A percentile compares a stretch with the other conserved stretches of the same genome.
These are phyloP conservation scores for Nematostella vectensis DNA, from an alignment of 92 coral and sea anemone genomes.

Conservation along the genomic window DNA sequence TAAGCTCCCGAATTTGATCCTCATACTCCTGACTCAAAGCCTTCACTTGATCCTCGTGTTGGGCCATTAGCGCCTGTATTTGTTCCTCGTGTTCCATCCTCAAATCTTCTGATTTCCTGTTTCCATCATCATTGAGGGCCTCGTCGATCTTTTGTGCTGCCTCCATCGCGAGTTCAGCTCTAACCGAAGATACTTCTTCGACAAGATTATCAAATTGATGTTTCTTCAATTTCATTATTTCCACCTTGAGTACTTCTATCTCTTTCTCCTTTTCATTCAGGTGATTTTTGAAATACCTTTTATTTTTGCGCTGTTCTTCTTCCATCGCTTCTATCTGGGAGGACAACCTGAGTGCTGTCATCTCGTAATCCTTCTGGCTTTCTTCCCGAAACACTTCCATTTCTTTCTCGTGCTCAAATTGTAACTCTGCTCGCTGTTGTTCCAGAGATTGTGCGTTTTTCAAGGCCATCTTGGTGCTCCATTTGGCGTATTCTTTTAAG, in stretches of 20 bases:
- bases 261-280: slow-evolving; percentile 52
- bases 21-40: slow-evolving; percentile 71
- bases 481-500: slow-evolving; percentile 56
- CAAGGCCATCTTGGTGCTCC: slow-evolving; percentile 63
- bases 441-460: slow-evolving; percentile 69
- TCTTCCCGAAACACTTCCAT: slow-evolving; percentile 45
- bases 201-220: slow-evolving; percentile 66
- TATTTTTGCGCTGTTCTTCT: slow-evolving; percentile 43
- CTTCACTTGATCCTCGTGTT: slow-evolving; percentile 56
- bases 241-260: slow-evolving; percentile 47
- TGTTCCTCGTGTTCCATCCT: slow-evolving; percentile 44
- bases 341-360: slow-evolving; percentile 64
- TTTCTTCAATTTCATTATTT: slow-evolving; percentile 48
- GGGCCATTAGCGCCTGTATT: slow-evolving; percentile 47
- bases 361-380: slow-evolving; percentile 60
- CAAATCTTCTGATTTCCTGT: slow-evolving; percentile 26
- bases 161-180: slow-evolving; percentile 89
- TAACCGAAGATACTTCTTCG: slow-evolving; percentile 83
- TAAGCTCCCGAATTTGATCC: slow-evolving; percentile 59
- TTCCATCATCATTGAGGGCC: slow-evolving; percentile 51
- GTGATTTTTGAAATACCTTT: slow-evolving; percentile 44
- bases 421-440: slow-evolving; percentile 41
- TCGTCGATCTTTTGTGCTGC: slow-evolving; percentile 89
- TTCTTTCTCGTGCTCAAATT: slow-evolving; percentile 60
- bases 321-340: slow-evolving; percentile 74